These are phyloP conservation scores for Leuctra nigra DNA, from an alignment of 2,888 invertebrate genomes.

Conservation along the genomic window DNA sequence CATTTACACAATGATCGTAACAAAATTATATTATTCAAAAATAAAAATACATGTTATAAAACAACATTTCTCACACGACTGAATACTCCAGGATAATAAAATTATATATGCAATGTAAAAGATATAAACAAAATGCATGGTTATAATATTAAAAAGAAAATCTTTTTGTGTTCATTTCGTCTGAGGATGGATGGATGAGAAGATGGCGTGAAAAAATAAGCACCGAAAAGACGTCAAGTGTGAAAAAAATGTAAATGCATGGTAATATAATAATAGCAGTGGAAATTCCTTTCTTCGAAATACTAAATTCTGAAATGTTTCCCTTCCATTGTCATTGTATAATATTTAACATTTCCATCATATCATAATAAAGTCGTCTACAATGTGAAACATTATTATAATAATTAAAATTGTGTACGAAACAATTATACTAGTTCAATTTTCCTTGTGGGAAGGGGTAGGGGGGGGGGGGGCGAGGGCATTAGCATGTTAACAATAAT, in stretches of 20 bases:
- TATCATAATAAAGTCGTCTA: no score
- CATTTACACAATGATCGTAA: neutral
- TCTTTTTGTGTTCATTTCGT: neutral
- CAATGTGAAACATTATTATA: no score
- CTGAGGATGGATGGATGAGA: neutral
- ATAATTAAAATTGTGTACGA: no score
- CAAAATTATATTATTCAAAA: neutral
- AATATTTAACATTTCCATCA: no score
- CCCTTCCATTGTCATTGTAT: no score
- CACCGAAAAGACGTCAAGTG: slow-evolving; percentile 10
- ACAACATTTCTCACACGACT: no score
- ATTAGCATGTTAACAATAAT: no score
- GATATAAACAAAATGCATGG: neutral
- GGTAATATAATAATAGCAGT: neutral
- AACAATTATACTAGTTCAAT: no score
- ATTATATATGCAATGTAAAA: neutral
- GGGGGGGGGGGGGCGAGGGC: no score
- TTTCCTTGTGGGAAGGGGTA: no score
- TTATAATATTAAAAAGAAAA: neutral
- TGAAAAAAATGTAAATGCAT: slow-evolving; percentile 15
- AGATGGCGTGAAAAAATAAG: neutral
- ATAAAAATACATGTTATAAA: no score
- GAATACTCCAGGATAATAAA: no score
- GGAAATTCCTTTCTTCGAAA: neutral
- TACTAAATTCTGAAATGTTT: slow-evolving; percentile 10